Conservation (phyloP, 2,113 vertebrate species). For the Gobio gobio region DNA sequence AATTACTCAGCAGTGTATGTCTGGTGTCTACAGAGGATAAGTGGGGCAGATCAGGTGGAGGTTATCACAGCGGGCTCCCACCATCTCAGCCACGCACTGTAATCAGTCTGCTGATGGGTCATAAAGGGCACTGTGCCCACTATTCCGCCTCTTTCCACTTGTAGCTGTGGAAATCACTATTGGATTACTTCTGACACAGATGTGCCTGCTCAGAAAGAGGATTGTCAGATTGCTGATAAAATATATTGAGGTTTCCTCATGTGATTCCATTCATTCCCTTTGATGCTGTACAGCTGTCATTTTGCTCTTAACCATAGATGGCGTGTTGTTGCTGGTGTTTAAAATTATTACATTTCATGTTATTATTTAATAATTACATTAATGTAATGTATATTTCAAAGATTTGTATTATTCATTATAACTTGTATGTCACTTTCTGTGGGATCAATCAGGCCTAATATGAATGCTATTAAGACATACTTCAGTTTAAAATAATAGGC, state of each 20-base stretch:
- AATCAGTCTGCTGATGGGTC: conserved; percentile 22
- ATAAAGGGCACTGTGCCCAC: not conserved
- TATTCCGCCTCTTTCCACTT: not conserved
- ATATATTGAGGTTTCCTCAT: not conserved
- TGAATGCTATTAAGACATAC: no score
- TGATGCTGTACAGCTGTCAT: not conserved
- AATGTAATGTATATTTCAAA: not conserved
- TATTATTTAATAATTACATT: not conserved
- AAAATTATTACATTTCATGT: not conserved
- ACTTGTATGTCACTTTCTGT: no score
- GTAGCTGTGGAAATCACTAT: conserved; percentile 4
- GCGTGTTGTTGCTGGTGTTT: not conserved
- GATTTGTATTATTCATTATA: no score
- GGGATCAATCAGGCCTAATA: no score
- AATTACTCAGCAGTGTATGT: conserved; percentile 35
- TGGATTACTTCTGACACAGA: conserved; percentile 31
- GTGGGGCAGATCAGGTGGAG: conserved; percentile 29
- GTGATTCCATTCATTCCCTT: not conserved
- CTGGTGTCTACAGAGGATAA: conserved; percentile 21
- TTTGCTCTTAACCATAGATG: not conserved
- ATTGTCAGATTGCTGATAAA: conserved; percentile 10
- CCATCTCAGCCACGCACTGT: not conserved
- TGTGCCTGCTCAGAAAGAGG: conserved; percentile 5
- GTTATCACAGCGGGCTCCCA: conserved; percentile 44
- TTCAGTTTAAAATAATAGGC: no score